Evolutionary conservation across 2,797 vertebrate species (phyloP).

Genomic region (Neoniphon sammara): DNA sequence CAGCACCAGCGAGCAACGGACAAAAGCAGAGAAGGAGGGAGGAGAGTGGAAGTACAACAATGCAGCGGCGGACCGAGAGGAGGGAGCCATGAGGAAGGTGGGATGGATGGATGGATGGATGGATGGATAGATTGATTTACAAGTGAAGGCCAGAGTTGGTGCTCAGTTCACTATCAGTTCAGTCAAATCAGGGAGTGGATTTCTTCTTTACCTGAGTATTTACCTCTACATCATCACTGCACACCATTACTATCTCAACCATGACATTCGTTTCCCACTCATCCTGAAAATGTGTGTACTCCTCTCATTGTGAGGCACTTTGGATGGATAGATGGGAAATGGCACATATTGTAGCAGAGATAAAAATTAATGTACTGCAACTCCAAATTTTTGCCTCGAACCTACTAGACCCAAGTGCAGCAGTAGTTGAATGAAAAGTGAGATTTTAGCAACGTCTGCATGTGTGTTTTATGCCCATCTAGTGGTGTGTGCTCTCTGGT

Average conservation of each 20-base stretch:
- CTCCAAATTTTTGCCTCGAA: no score
- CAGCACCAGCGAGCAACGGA: conserved; percentile 83
- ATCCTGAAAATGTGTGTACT: no score
- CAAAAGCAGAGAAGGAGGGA: conserved; percentile 81
- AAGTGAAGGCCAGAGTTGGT: not conserved
- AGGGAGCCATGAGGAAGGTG: conserved; percentile 84
- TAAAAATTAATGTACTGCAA: no score
- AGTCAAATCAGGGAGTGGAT: not conserved
- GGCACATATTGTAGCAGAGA: no score
- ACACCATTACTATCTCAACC: not conserved
- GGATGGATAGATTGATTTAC: not conserved
- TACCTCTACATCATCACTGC: no score
- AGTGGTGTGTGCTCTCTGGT: no score
- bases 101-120: conserved; percentile 1
- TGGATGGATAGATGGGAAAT: no score
- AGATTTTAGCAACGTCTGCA: no score
- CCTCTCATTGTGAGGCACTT: no score
- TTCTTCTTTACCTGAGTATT: not conserved
- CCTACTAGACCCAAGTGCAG: no score
- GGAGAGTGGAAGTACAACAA: conserved; percentile 85
- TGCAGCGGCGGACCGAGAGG: conserved; percentile 81
- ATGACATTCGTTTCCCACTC: not conserved
- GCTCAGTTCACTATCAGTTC: not conserved
- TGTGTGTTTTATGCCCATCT: no score
- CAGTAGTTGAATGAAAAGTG: no score